Evolutionary conservation across 2,888 invertebrate genomes (phyloP), one percentile per base, ranked within the genome.

Genomic region (Cremastobaeus sp.): DNA sequence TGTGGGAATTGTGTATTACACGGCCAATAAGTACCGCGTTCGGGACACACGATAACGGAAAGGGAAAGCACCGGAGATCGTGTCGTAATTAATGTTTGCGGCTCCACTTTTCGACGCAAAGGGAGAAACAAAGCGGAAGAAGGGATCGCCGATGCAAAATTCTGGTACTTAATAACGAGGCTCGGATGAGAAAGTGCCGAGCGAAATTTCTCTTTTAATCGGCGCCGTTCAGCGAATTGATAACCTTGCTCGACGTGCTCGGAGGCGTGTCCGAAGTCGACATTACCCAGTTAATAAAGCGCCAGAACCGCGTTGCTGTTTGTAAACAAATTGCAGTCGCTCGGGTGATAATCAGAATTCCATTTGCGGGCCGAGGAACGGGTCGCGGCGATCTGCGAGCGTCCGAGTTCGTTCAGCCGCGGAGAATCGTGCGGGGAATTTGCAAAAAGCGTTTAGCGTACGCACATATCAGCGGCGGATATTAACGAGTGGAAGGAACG

Each of bases 1-100:
- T 76, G 77, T 76, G 79, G 72, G 78, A 79, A 78, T 52, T 60
- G 74, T 68, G 76, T 59, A 57, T 68, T 75, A 64, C 74, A 64
- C 28, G 62, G 47, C 39, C 65, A 57, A 62, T 68, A 55, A 64
- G 52, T 57, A 39, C 43, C 28, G 14, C 14, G 48, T 28, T 32
- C 32, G 37, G 41, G 73, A 65, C 20, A 39, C 20, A 28, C 37
- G 65, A 35, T 41, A 55, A 60, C 50, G 34, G 45, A 48, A 43
- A 72, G 74, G 59, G 72, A 74, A 74, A 77, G 66, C 60, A 64
- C 39, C 59, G 54, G 48, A 39, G 45, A 64, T 30, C 39, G 30
- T n/a, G 25, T 48, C 14, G 41, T 54, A 65, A 74, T 65, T 65
- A 65, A 74, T 70, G 52, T 54, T 34, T 25, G 34, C 15, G 43